These are phyloP conservation scores for Glareola pratincola DNA, from an alignment of 2,113 vertebrate genomes.

Conservation along the genomic window DNA sequence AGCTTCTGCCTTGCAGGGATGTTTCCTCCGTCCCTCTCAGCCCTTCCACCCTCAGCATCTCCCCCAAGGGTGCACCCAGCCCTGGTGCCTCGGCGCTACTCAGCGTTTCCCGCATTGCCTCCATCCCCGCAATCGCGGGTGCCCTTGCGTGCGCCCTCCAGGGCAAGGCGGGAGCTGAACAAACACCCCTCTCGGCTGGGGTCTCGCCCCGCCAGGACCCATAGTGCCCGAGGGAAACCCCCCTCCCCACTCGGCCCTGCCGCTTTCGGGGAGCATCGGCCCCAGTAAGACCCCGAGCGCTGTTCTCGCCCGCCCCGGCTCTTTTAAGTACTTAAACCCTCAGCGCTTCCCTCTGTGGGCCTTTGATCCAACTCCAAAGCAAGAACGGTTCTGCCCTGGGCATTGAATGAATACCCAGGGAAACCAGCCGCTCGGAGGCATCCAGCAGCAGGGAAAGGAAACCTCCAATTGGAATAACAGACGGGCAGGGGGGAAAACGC, in stretches of 20 bases:
- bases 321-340: constrained; percentile 1
- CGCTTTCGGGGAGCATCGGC: neutral
- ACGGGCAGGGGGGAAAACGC: neutral
- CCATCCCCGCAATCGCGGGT: fast-evolving
- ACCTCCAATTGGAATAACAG: neutral
- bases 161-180: neutral
- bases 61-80: neutral
- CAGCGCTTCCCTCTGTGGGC: neutral
- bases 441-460: neutral
- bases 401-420: neutral
- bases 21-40: neutral
- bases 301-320: neutral
- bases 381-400: neutral
- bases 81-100: fast-evolving
- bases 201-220: neutral
- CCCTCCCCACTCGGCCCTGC: neutral
- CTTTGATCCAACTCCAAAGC: constrained; percentile 36
- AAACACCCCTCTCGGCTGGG: neutral
- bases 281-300: neutral
- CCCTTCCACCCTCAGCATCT: neutral
- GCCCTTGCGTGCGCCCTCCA: neutral
- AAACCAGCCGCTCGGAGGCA: fast-evolving
- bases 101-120: neutral
- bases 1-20: neutral
- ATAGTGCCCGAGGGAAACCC: neutral